A percentile compares a stretch with the other conserved stretches of the same genome.
Conservation (phyloP, 2,797 vertebrate species). For the Gephyroberyx darwinii region DNA sequence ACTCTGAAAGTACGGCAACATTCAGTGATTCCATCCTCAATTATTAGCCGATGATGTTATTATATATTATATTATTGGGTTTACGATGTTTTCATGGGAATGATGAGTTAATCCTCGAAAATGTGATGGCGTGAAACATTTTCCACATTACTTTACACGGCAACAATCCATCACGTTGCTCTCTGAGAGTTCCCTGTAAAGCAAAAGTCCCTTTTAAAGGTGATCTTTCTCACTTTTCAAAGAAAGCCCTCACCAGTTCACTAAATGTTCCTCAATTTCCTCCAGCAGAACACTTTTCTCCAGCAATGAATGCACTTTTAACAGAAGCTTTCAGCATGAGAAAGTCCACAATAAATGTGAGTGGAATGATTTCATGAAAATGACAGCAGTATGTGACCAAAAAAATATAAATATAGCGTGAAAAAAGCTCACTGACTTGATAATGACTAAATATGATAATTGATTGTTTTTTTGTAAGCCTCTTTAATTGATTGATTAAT, state of each 20-base stretch:
- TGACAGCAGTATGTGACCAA: conserved; percentile 37
- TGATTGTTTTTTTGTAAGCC: conserved; percentile 31
- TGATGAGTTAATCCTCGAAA: neutral
- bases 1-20: neutral
- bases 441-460: conserved; percentile 65
- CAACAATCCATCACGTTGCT: neutral
- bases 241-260: conserved; percentile 24
- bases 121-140: neutral
- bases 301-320: neutral
- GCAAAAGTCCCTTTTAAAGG: conserved; percentile 9
- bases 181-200: neutral
- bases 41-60: neutral
- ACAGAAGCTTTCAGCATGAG: conserved; percentile 8
- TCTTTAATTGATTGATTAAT: conserved; percentile 59
- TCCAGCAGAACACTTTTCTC: conserved; percentile 3
- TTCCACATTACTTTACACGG: neutral
- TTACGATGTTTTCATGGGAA: neutral
- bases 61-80: neutral
- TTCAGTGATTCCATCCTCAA: neutral
- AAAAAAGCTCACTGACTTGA: conserved; percentile 42
- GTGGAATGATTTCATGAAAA: conserved; percentile 20
- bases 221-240: conserved; percentile 16
- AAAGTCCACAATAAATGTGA: conserved; percentile 3
- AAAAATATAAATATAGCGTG: conserved; percentile 49
- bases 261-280: neutral